Percentiles rank a stretch among this genome's conserved stretches.
These are phyloP conservation scores for Hemibagrus guttatus DNA, from an alignment of 2,797 vertebrate genomes.

Conservation along the genomic window DNA sequence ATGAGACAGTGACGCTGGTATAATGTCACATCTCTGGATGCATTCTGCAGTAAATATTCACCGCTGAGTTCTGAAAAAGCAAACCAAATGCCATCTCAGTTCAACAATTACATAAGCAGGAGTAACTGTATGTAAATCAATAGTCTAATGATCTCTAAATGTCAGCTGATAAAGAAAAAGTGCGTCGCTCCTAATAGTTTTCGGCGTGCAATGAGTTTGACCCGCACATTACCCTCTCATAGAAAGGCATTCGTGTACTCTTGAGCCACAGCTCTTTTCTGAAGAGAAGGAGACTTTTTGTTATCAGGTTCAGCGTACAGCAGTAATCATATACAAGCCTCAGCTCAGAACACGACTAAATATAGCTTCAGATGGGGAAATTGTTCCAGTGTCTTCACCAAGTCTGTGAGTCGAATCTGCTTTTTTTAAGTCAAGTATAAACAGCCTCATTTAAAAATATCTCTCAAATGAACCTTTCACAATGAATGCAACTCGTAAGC, in stretches of 20 bases:
- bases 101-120: constrained; percentile 12
- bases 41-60: not conserved
- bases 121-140: constrained; percentile 41
- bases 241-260: not conserved
- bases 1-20: not conserved
- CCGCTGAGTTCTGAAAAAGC: not conserved
- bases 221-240: constrained; percentile 27
- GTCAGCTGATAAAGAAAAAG: constrained; percentile 42
- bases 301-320: not conserved
- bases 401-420: not conserved
- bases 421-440: not conserved
- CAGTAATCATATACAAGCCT: not conserved
- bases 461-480: not conserved
- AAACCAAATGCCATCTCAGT: constrained; percentile 12
- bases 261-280: not conserved
- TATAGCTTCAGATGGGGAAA: not conserved
- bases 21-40: not conserved
- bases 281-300: not conserved
- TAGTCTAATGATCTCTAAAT: constrained; percentile 48
- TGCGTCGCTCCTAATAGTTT: constrained; percentile 16
- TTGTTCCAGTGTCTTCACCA: not conserved
- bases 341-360: not conserved
- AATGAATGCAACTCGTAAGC: not conserved
- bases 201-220: constrained; percentile 41
- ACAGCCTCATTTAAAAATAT: not conserved